Base-by-base conservation (phyloP, 2,797 vertebrate species). In the Brotula barbata region DNA sequence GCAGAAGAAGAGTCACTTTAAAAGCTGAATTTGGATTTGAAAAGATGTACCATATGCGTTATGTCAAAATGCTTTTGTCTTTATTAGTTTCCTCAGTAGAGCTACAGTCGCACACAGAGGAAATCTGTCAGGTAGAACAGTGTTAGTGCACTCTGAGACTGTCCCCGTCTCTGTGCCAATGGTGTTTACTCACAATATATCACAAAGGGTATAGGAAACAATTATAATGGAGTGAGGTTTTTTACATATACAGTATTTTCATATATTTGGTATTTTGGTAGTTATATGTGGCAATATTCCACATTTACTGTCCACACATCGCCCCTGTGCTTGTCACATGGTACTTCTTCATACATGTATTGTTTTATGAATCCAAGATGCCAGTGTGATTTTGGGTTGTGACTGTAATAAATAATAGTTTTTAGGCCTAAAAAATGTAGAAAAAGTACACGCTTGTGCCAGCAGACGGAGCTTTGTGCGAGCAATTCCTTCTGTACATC, bases 201-300 rank as follows among this genome's bases (percentile, higher is more conserved):
- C 73, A 85, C 77, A 81, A 84, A 71, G 47, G 50, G 67, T 75
- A 56, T 65, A 64, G 80, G 78, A 84, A 64, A 82, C 75, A 81
- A 77, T 84, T 79, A 87, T 80, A 85, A 62, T 85, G 86, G 87
- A 90, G 88, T 91, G 86, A 83, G 62, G 49, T 81, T 80, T 72
- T 84, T 74, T 54, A 77, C 75, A 80, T 80, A 76, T 44, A n/a
- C n/a, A n/a, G n/a, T n/a, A 84, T 64, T 63, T 71, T 73, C 60
- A 73, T 89, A 86, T 78, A 84, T 64, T 78, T 76, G 52, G 73
- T 59, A 60, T 51, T 68, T 54, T 55, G 39, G 47, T 74, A 80
- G 77, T 78, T 77, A 76, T 56, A 77, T 41, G 51, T 68, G 59
- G 47, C 33, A 31, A 45, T 56, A 51, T 51, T 52, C 22, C 72